Conservation (phyloP, 2,797 vertebrate species). For the Ficedula albicollis region DNA sequence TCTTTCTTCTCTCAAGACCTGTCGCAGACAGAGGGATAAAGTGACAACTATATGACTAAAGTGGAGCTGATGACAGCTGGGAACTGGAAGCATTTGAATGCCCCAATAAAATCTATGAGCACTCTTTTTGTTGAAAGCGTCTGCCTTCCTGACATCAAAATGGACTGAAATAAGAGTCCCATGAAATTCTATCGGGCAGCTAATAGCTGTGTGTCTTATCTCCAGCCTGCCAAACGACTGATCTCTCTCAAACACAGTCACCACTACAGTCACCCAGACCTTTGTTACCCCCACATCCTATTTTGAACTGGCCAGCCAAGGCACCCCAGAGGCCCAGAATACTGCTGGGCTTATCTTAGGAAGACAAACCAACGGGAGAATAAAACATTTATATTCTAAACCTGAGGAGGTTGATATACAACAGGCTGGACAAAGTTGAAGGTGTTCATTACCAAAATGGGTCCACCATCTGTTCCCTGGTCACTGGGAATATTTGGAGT, state of each 20-base stretch:
- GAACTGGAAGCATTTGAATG: constrained; percentile 41
- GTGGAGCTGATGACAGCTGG: constrained; percentile 36
- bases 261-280: background rate
- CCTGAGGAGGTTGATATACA: background rate
- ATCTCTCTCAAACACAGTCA: constrained; percentile 2
- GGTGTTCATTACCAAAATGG: background rate
- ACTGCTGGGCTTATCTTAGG: constrained; percentile 6
- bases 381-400: background rate
- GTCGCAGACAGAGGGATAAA: background rate
- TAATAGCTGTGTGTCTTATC: constrained; percentile 17
- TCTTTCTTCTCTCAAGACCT: constrained; percentile 16
- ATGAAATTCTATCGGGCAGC: constrained; percentile 21
- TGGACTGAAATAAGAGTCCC: constrained; percentile 32
- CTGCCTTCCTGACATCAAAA: constrained; percentile 40
- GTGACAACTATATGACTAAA: constrained; percentile 7
- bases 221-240: background rate
- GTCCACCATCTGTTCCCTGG: background rate
- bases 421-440: background rate
- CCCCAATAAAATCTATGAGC: constrained; percentile 45
- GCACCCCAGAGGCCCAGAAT: background rate
- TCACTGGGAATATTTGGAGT: background rate
- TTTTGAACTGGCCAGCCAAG: background rate
- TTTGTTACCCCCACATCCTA: constrained; percentile 3
- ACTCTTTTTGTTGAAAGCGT: constrained; percentile 24
- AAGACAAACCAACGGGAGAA: background rate